These are phyloP conservation scores for Toxostoma redivivum DNA, from an alignment of 2,113 vertebrate species.

Conservation along the genomic window DNA sequence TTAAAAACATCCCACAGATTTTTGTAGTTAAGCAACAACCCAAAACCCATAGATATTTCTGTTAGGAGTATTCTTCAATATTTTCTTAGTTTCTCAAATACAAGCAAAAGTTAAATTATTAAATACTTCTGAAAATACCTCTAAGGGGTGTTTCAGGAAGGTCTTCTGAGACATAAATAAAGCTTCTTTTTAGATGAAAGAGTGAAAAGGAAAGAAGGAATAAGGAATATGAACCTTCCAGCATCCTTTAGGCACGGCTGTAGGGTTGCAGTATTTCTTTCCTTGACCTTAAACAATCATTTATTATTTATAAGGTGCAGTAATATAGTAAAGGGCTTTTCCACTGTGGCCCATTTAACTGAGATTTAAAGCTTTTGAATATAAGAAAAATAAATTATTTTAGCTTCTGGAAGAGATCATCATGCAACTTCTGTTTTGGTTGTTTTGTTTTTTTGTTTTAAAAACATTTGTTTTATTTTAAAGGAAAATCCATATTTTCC, in stretches of 20 bases:
- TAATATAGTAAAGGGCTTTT: conserved; percentile 22
- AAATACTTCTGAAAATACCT: not conserved
- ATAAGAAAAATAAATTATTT: not conserved
- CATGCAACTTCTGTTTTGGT: not conserved
- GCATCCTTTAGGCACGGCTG: not conserved
- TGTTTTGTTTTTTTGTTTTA: not conserved
- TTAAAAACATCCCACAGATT: not conserved
- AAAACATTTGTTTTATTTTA: conserved; percentile 7
- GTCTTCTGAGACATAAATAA: conserved; percentile 21
- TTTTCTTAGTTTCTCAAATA: conserved; percentile 13
- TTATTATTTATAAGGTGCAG: conserved; percentile 51
- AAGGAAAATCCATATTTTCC: not conserved
- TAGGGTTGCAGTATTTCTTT: conserved; percentile 37
- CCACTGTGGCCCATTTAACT: conserved; percentile 22
- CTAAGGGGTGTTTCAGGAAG: not conserved
- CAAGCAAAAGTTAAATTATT: not conserved
- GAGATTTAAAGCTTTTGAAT: conserved; percentile 35
- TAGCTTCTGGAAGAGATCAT: not conserved
- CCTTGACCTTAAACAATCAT: not conserved
- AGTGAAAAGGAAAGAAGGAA: not conserved
- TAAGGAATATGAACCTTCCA: not conserved
- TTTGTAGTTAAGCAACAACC: not conserved
- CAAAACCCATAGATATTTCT: not conserved
- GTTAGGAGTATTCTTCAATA: not conserved
- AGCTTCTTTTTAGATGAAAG: not conserved